These are phyloP conservation scores for Bostrychus sinensis DNA, from an alignment of 2,113 vertebrate genomes.

Conservation along the genomic window DNA sequence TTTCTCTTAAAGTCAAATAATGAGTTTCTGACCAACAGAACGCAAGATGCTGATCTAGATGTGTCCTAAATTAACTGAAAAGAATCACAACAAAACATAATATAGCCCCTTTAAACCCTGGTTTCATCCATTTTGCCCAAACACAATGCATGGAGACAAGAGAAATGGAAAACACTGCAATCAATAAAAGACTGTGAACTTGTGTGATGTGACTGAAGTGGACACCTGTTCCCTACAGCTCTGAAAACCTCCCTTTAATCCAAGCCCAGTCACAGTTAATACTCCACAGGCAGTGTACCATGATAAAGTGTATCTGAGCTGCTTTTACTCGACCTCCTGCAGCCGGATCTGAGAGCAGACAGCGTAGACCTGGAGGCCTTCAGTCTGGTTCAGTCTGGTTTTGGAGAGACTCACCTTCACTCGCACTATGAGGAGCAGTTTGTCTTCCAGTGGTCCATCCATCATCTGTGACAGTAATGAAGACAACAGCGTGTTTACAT, in stretches of 20 bases:
- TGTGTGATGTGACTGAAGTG: neutral
- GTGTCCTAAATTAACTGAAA: no score
- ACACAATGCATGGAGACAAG: neutral
- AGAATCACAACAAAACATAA: no score
- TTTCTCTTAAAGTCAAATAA: no score
- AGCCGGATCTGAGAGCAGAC: slow-evolving; percentile 44
- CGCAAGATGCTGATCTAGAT: no score
- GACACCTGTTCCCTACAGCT: neutral
- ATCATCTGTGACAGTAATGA: slow-evolving; percentile 54
- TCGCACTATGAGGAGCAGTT: no score
- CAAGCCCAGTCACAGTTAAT: neutral
- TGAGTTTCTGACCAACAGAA: no score
- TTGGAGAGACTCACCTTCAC: slow-evolving; percentile 49
- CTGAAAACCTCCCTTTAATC: neutral
- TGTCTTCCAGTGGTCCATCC: slow-evolving; percentile 47
- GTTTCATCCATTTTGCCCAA: no score
- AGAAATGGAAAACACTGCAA: neutral
- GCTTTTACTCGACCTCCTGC: slow-evolving; percentile 37
- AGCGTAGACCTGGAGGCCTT: slow-evolving; percentile 33
- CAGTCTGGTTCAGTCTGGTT: slow-evolving; percentile 24
- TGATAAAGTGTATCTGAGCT: neutral
- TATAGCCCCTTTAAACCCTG: no score
- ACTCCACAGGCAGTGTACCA: neutral
- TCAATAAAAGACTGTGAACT: neutral
- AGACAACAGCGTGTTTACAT: slow-evolving; percentile 46